Percentiles rank a stretch among this genome's conserved stretches.
Conservation (phyloP, 2,797 vertebrate genomes). For the Macroramphosus scolopax region DNA sequence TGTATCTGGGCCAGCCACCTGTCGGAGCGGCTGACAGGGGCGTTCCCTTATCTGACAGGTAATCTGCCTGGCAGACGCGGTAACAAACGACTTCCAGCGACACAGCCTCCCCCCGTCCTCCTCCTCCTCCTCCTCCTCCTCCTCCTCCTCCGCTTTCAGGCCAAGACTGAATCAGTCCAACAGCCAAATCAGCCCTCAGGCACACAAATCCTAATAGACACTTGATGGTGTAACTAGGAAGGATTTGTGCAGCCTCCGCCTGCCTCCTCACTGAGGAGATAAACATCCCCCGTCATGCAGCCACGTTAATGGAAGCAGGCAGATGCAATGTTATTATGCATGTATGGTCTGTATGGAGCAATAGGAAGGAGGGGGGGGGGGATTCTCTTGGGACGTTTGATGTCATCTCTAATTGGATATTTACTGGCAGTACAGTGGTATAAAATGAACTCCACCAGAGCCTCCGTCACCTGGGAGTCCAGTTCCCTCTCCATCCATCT, state of each 20-base stretch:
- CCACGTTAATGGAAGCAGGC: constrained; percentile 31
- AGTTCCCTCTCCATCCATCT: constrained; percentile 29
- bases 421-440: constrained; percentile 17
- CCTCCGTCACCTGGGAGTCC: constrained; percentile 7
- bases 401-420: constrained; percentile 45
- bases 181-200: constrained; percentile 19
- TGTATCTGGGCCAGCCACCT: constrained; percentile 64
- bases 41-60: constrained; percentile 79
- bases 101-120: constrained; percentile 15
- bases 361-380: background rate
- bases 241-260: constrained; percentile 5
- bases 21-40: constrained; percentile 66
- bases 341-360: constrained; percentile 2
- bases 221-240: too few species aligned
- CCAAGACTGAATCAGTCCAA: constrained; percentile 27
- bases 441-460: constrained; percentile 21
- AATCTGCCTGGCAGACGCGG: constrained; percentile 70
- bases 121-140: constrained; percentile 11
- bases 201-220: constrained; percentile 10
- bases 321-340: constrained; percentile 20
- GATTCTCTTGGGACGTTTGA: constrained; percentile 26
- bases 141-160: constrained; percentile 22
- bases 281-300: constrained; percentile 18
- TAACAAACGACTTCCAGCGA: constrained; percentile 67
- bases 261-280: constrained; percentile 20